phyloP scores from a whole-genome alignment of 2,113 vertebrate species.

The Odontophorus gujanensis region DNA sequence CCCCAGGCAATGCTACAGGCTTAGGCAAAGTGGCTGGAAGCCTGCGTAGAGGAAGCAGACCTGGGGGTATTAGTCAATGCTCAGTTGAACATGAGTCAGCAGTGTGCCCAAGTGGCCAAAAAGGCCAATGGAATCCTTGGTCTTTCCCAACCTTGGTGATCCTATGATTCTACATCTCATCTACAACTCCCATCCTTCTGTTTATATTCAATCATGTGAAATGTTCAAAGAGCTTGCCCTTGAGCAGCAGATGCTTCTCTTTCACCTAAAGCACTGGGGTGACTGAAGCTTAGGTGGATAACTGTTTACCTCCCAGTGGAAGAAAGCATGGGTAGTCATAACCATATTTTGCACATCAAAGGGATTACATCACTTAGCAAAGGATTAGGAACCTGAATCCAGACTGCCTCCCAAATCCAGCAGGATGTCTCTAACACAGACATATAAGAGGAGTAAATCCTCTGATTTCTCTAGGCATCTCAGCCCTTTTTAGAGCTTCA shows the following conservation, averaged over 20 bases:
- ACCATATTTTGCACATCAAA: conserved; percentile 48
- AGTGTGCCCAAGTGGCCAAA: too few species aligned
- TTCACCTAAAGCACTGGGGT: neutral
- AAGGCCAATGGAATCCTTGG: too few species aligned
- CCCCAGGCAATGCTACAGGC: too few species aligned
- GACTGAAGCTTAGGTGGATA: neutral
- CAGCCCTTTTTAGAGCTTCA: neutral
- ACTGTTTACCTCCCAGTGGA: conserved; percentile 1
- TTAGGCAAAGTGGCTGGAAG: too few species aligned
- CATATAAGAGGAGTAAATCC: neutral
- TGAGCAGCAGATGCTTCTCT: neutral
- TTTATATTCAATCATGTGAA: neutral
- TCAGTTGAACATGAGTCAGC: too few species aligned
- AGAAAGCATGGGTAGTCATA: neutral
- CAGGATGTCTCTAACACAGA: neutral
- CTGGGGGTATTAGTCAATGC: too few species aligned
- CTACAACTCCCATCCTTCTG: neutral
- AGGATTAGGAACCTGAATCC: conserved; percentile 26
- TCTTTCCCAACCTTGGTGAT: too few species aligned
- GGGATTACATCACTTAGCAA: conserved; percentile 20
- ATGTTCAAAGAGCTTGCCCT: neutral
- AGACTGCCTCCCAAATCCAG: neutral
- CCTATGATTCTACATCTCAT: neutral
- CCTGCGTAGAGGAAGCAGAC: too few species aligned
- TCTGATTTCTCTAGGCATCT: neutral